Percentiles rank a stretch among this genome's conserved stretches.
These are phyloP conservation scores for Chrysemys picta DNA, from an alignment of 2,113 vertebrate genomes.

Conservation along the genomic window DNA sequence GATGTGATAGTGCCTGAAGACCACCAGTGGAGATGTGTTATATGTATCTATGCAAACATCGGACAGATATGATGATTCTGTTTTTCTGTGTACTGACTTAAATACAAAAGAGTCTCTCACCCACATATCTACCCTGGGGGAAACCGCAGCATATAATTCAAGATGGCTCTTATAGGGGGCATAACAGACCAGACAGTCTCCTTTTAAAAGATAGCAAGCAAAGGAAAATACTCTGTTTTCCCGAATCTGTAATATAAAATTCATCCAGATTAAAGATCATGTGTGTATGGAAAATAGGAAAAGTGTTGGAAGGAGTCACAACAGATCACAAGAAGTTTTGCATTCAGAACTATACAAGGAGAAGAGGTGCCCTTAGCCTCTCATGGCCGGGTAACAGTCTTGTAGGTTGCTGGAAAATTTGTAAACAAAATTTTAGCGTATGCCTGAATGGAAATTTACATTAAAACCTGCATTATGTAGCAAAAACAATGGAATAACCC, in stretches of 20 bases:
- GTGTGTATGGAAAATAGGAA: conserved; percentile 32
- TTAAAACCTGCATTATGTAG: background rate
- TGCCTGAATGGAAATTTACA: conserved; percentile 27
- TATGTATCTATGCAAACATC: background rate
- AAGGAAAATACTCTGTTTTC: background rate
- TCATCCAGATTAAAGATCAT: conserved; percentile 49
- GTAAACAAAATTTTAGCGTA: background rate
- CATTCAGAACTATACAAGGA: conserved; percentile 24
- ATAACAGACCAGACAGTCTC: background rate
- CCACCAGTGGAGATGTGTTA: background rate
- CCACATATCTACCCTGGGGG: background rate
- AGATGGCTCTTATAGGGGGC: background rate
- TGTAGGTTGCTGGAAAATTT: conserved; percentile 7
- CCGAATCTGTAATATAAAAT: background rate
- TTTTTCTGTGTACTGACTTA: background rate
- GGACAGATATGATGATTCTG: background rate
- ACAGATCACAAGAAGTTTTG: conserved; percentile 39
- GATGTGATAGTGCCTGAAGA: background rate
- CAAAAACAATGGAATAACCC: conserved; percentile 28
- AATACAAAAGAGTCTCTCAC: background rate
- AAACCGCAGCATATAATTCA: background rate
- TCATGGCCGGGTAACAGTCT: background rate
- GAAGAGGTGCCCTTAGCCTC: conserved; percentile 16
- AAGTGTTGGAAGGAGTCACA: conserved; percentile 23
- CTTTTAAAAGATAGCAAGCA: background rate